Conservation (phyloP, 2,888 invertebrate species). For the Spialia ferax region DNA sequence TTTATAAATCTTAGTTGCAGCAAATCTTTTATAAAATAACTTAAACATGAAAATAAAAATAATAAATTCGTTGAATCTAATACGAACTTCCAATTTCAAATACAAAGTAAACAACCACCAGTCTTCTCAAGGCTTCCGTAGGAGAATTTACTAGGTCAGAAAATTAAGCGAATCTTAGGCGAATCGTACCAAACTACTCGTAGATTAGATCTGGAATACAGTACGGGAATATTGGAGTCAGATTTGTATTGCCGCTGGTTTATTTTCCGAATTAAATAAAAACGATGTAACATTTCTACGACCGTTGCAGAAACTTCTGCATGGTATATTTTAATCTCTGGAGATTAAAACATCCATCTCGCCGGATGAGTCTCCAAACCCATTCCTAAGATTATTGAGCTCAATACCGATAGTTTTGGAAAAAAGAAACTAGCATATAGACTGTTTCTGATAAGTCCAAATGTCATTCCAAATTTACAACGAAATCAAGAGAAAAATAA, state of each 20-base stretch:
- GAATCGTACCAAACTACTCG: conserved; percentile 49
- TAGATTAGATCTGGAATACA: conserved; percentile 53
- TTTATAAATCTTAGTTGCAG: too few species aligned
- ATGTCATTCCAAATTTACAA: too few species aligned
- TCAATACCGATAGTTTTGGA: background rate
- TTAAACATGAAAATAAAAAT: background rate
- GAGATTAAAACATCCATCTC: conserved; percentile 1
- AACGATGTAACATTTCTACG: background rate
- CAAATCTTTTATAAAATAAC: background rate
- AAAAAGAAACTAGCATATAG: too few species aligned
- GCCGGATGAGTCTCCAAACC: background rate
- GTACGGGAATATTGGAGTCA: conserved; percentile 14
- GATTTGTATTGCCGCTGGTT: background rate
- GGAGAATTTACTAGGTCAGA: conserved; percentile 57
- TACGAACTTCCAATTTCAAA: background rate
- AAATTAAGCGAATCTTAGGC: conserved; percentile 57
- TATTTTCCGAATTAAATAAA: conserved; percentile 25
- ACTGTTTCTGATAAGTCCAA: too few species aligned
- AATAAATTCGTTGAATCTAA: background rate
- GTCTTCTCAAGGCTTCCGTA: conserved; percentile 22
- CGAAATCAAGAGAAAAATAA: too few species aligned
- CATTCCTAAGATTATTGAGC: background rate
- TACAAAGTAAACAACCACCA: conserved; percentile 3
- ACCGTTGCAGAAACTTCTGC: conserved; percentile 10
- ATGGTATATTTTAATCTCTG: background rate